Conservation (phyloP, 2,888 invertebrate species). For the Drosophila pegasa region DNA sequence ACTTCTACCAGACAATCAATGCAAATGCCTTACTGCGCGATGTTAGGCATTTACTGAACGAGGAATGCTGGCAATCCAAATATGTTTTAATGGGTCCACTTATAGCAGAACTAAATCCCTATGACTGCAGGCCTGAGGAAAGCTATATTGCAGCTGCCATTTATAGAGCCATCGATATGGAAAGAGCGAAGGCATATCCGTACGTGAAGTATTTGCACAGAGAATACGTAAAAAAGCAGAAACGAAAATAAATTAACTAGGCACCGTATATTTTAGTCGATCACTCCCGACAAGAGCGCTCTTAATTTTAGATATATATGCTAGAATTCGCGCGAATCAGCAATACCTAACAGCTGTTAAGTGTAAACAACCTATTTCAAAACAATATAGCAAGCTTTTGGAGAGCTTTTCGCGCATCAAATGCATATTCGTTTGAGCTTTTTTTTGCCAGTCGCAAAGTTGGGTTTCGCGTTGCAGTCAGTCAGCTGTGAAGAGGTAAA, state of each 20-base stretch:
- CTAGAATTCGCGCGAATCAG: neutral
- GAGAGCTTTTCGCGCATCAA: slow-evolving; percentile 7
- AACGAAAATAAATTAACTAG: too few species aligned
- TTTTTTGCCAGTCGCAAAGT: slow-evolving; percentile 5
- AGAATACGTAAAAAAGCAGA: neutral
- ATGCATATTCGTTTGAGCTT: slow-evolving; percentile 8
- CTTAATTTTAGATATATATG: too few species aligned
- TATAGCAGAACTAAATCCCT: neutral
- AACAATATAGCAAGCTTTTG: neutral
- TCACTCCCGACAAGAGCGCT: too few species aligned
- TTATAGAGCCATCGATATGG: neutral
- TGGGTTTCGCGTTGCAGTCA: neutral
- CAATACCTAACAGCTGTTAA: neutral
- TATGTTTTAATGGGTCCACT: neutral
- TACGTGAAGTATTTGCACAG: neutral
- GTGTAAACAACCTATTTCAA: neutral
- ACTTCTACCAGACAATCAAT: slow-evolving; percentile 1
- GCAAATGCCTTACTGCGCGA: neutral
- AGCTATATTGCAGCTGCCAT: neutral
- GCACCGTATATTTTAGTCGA: too few species aligned
- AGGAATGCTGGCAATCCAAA: slow-evolving; percentile 2
- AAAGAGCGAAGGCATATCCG: neutral
- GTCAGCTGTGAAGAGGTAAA: slow-evolving; percentile 10
- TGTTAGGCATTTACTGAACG: neutral
- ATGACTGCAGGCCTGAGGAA: neutral